Percentiles rank a stretch among this genome's conserved stretches.
These are phyloP conservation scores for Leucophenga maculata DNA, from an alignment of 2,888 invertebrate genomes.

Conservation along the genomic window DNA sequence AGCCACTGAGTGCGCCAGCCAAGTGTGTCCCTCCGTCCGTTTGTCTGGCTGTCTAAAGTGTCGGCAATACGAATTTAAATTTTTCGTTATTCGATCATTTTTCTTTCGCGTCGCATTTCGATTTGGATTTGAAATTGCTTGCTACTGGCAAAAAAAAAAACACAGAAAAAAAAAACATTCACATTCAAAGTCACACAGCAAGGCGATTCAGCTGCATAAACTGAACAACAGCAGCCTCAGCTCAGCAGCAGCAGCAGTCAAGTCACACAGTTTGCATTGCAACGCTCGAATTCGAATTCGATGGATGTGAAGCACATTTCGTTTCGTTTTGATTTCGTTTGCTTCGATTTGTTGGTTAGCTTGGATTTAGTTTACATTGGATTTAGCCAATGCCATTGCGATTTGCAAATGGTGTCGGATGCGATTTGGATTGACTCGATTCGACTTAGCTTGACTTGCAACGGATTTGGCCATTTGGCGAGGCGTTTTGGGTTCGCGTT, in stretches of 20 bases:
- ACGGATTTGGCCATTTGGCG: too few relatives aligned
- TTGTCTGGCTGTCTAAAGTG: too few relatives aligned
- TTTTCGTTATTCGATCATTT: too few relatives aligned
- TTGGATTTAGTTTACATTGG: conserved; percentile 19
- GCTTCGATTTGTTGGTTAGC: conserved; percentile 28
- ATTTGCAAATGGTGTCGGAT: conserved; percentile 41
- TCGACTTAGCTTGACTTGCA: too few relatives aligned
- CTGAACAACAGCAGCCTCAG: conserved; percentile 27
- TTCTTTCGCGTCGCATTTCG: conserved; percentile 36
- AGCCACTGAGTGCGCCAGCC: too few relatives aligned
- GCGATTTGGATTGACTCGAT: conserved; percentile 14
- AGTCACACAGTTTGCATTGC: conserved; percentile 12
- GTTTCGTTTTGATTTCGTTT: conserved; percentile 3
- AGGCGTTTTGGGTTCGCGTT: too few relatives aligned
- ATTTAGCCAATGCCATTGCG: too few relatives aligned
- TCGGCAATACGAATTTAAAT: too few relatives aligned
- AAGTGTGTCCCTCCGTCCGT: too few relatives aligned
- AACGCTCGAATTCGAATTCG: conserved; percentile 17
- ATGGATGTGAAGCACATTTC: conserved; percentile 17
- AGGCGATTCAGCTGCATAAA: conserved; percentile 14
- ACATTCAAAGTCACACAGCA: conserved; percentile 24
- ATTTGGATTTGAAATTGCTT: conserved; percentile 42
- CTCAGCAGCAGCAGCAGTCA: too few relatives aligned
- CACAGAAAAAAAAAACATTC: neutral
- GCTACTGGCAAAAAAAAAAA: conserved; percentile 14